Percentiles rank a stretch among this genome's conserved stretches.
Conservation (phyloP, 1,140 invertebrate genomes). For the Fopius arisanus region DNA sequence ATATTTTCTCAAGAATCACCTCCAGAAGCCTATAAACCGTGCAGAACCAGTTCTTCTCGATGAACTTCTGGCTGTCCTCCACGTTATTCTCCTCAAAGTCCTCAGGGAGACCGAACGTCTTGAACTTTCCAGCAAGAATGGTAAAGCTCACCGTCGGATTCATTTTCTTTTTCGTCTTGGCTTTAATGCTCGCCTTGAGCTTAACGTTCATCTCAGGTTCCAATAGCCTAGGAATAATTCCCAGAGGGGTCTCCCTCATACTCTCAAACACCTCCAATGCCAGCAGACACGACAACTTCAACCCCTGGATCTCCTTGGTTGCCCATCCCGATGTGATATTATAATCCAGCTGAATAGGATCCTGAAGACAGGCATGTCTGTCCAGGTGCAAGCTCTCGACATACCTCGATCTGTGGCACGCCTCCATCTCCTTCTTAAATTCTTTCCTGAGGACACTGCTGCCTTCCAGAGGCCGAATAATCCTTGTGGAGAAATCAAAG, state of each 20-base stretch:
- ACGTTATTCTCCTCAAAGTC: background rate
- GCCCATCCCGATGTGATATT: constrained; percentile 62
- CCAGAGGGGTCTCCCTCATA: background rate
- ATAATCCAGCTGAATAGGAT: constrained; percentile 69
- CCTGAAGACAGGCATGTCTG: constrained; percentile 68
- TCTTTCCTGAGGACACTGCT: constrained; percentile 50
- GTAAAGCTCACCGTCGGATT: background rate
- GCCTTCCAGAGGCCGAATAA: constrained; percentile 68
- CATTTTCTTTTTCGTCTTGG: too few relatives aligned
- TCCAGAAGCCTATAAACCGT: background rate
- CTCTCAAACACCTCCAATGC: background rate
- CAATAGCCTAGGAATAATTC: background rate
- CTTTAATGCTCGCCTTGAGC: background rate
- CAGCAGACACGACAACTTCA: background rate
- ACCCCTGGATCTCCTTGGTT: background rate
- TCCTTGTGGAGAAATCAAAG: constrained; percentile 63
- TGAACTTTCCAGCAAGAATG: background rate
- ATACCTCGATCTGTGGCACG: constrained; percentile 41
- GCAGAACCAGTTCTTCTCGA: background rate
- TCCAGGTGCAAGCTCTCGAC: constrained; percentile 49
- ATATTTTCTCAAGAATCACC: background rate
- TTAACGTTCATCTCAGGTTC: too few relatives aligned
- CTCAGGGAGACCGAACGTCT: background rate
- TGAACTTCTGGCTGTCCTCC: background rate
- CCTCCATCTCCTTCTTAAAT: constrained; percentile 59